Evolutionary conservation across 1,140 invertebrate genomes (phyloP).

Genomic region (Drosophila cardini): DNA sequence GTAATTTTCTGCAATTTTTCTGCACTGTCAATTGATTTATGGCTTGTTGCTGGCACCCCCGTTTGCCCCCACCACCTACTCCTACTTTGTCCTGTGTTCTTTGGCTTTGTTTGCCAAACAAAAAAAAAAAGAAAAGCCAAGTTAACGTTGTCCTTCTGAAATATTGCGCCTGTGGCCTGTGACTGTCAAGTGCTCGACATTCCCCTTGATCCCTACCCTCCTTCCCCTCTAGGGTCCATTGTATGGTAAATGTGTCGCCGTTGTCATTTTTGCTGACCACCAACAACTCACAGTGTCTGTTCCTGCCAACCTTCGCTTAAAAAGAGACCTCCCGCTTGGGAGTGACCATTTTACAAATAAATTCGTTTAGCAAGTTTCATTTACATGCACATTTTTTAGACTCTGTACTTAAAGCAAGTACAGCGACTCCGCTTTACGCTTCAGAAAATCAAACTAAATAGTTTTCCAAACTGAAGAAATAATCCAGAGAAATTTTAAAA

Average conservation of each 20-base stretch:
- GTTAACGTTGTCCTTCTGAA: slow-evolving; percentile 56
- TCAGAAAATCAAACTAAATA: no score
- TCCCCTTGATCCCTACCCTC: neutral
- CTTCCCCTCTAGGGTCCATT: neutral
- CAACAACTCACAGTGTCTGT: slow-evolving; percentile 28
- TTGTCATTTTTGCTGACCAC: slow-evolving; percentile 39
- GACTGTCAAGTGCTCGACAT: slow-evolving; percentile 62
- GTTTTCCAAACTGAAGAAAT: no score
- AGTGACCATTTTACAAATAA: slow-evolving; percentile 71
- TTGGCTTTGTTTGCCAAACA: slow-evolving; percentile 69
- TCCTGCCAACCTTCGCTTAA: neutral
- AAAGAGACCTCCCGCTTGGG: slow-evolving; percentile 33
- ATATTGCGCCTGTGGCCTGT: slow-evolving; percentile 55
- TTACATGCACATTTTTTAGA: slow-evolving; percentile 40
- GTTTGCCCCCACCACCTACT: neutral
- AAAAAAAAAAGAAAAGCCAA: slow-evolving; percentile 61
- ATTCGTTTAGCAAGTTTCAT: slow-evolving; percentile 74
- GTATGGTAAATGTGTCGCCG: slow-evolving; percentile 61
- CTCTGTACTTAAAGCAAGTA: no score
- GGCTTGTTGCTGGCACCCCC: slow-evolving; percentile 55
- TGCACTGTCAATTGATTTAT: slow-evolving; percentile 78
- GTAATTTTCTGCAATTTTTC: slow-evolving; percentile 82
- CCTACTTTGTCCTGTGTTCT: slow-evolving; percentile 1
- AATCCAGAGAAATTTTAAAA: no score
- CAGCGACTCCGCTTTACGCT: no score